Evolutionary conservation across 2,888 invertebrate genomes (phyloP), one percentile per base, ranked within the genome.

Genomic region (Thereva nobilitata): DNA sequence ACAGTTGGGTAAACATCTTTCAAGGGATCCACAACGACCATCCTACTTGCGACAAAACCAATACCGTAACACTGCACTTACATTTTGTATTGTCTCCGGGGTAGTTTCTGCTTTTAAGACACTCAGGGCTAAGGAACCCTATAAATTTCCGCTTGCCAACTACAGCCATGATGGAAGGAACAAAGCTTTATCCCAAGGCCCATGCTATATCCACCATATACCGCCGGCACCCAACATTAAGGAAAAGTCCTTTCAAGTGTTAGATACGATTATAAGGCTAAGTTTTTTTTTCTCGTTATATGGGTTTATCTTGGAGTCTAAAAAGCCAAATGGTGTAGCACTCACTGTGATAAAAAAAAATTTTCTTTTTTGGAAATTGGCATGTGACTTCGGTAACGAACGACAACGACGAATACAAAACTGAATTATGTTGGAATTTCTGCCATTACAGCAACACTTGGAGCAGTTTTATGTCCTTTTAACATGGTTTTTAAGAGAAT

Each of bases 1-100:
- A 65, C 65, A 65, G 55, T 65, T 65, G 65, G 65, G 65, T 56
- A 65, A 65, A 65, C 65, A 65, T 65, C 65, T 65, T 56, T 56
- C 40, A 37, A 34, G 10, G 38, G 38, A 56, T 37, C 42, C 37
- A 45, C 45, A 34, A 8, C 44, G 23, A 23, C n/a, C 10, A 23
- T 5, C 5, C 59, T 34, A 59, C 45, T 34, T 37, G 44, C 45
- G 54, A 12, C 63, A 34, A 37, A 64, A 54, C 53, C 64, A 45
- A 64, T 45, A 45, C 54, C 41, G 35, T 54, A 64, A 54, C 45
- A 23, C 44, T 53, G 54, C 54, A 38, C 54, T 44, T 50, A 61
- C 37, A 40, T 41, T 49, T 41, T 45, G 44, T 57, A 34, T 49
- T 61, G 40, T 49, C 61, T 61, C 41, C 41, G 61, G 61, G 61